Conservation (phyloP, 2,888 invertebrate species). For the Neria commutata region DNA sequence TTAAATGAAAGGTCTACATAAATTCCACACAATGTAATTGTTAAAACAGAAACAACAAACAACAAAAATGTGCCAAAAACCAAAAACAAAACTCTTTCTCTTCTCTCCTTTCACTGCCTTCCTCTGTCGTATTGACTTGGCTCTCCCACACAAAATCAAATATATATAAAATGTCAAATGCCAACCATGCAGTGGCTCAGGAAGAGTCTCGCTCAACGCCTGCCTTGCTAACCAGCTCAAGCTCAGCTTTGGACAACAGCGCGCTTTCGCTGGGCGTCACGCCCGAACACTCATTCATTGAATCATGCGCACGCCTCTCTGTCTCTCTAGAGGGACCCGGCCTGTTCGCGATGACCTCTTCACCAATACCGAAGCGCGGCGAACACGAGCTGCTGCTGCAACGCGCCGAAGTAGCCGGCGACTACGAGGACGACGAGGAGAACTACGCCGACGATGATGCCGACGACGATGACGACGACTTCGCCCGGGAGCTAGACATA, state of each 20-base stretch:
- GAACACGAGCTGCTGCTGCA: conserved; percentile 22
- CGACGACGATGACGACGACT: conserved; percentile 40
- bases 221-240: conserved; percentile 76
- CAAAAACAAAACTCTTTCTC: background rate
- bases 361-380: conserved; percentile 64
- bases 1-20: too few relatives aligned
- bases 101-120: background rate
- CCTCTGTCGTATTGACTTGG: background rate
- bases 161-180: background rate
- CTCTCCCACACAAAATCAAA: background rate
- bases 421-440: conserved; percentile 43
- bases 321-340: conserved; percentile 86
- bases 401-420: conserved; percentile 23
- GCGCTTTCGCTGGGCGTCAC: conserved; percentile 78
- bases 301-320: conserved; percentile 84
- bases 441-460: conserved; percentile 34
- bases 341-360: conserved; percentile 70
- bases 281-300: conserved; percentile 83
- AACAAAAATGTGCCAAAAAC: background rate
- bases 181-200: conserved; percentile 70
- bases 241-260: conserved; percentile 66
- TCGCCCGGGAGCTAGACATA: conserved; percentile 35
- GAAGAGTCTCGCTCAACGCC: conserved; percentile 92
- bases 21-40: too few relatives aligned
- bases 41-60: too few relatives aligned